phyloP scores from a whole-genome alignment of 2,113 vertebrate genomes.

The Lepisosteus osseus region DNA sequence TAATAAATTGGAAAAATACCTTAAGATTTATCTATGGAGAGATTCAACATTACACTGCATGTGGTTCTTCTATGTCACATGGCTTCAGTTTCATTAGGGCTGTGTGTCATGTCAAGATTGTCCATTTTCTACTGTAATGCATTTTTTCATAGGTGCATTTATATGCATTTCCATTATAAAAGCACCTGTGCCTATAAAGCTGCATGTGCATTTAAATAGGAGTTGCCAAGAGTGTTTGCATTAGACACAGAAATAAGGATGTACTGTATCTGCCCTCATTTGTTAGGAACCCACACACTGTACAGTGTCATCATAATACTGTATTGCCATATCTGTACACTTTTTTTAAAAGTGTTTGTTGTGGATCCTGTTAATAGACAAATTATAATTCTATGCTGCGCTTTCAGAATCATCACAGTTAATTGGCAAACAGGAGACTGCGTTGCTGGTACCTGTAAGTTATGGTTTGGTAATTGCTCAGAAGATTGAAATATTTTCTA shows the following conservation, averaged over 20 bases:
- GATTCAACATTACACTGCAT: too few relatives aligned
- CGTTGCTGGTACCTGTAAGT: background rate
- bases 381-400: background rate
- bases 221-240: too few relatives aligned
- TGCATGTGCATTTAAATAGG: background rate
- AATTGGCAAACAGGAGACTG: background rate
- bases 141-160: background rate
- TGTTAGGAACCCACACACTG: too few relatives aligned
- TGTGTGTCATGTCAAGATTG: background rate
- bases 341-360: too few relatives aligned
- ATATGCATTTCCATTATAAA: background rate
- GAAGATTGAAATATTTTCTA: slow-evolving; percentile 14
- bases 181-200: background rate
- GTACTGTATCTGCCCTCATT: too few relatives aligned
- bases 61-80: too few relatives aligned
- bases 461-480: slow-evolving; percentile 2
- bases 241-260: too few relatives aligned
- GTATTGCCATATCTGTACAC: too few relatives aligned
- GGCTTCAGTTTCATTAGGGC: too few relatives aligned
- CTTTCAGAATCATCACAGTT: background rate
- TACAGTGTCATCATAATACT: too few relatives aligned
- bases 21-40: too few relatives aligned
- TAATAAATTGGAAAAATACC: too few relatives aligned
- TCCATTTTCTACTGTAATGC: background rate
- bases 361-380: background rate